Evolutionary conservation across 2,888 invertebrate species (phyloP), one percentile per base, ranked within the genome.

Genomic region (Eilema sororculum): DNA sequence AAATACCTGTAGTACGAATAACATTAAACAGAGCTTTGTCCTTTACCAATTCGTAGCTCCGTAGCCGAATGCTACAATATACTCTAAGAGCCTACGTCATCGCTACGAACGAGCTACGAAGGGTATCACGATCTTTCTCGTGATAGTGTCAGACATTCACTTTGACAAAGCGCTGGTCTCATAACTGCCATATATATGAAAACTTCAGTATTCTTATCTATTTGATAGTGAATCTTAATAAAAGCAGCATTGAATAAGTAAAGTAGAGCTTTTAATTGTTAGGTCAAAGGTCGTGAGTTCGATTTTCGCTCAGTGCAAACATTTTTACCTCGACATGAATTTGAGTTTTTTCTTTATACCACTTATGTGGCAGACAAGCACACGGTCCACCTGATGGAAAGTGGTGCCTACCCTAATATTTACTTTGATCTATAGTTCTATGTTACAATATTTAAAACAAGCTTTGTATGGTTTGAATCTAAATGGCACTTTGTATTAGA

Each of bases 21-120:
- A 33, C 24, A 24, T 65, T 22, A 22, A 41, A 20, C 16, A 33
- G 56, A 63, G 72, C 46, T 68, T 67, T 65, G 33, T 65, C 61
- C 66, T 75, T 65, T 68, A 72, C 65, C 67, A 68, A 63, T 62
- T 72, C 65, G 67, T 41, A 61, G 61, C 20, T 41, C n/a, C 71
- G 78, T 81, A 77, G 75, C 69, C 59, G 67, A 70, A 52, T 74
- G 82, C 84, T 84, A 81, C 83, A 68, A 74, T 65, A 67, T 56
- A 68, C 78, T 62, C 72, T 84, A 86, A 85, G 82, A 68, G 65
- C 72, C 82, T 79, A 84, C 86, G 83, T 75, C 65, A 73, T 56
- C 30, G 77, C 71, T 72, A 71, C 72, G 71, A 73, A 78, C 76
- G 73, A 62, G 75, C 77, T 77, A 79, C 79, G 75, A 76, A 64